phyloP scores from a whole-genome alignment of 2,797 vertebrate species.

The Dromococcyx pavoninus region DNA sequence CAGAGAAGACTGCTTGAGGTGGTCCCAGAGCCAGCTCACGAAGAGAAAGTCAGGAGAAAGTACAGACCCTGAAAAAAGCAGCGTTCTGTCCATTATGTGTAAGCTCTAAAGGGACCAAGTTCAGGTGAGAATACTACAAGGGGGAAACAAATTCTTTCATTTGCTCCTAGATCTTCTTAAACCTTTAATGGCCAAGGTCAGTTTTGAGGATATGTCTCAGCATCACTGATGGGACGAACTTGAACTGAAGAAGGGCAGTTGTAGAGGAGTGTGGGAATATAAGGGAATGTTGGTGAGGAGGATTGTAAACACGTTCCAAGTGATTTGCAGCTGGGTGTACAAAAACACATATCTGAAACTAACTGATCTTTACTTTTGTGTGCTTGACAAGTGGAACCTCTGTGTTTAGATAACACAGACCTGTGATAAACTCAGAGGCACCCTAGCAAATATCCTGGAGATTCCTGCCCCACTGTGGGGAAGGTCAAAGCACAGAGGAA shows the following conservation, averaged over 20 bases:
- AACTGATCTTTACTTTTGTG: too few species aligned
- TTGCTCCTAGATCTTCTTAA: not conserved
- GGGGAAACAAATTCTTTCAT: not conserved
- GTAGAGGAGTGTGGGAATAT: not conserved
- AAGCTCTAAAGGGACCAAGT: not conserved
- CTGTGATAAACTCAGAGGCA: too few species aligned
- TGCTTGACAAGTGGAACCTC: too few species aligned
- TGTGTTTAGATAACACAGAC: too few species aligned
- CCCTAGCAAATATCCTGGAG: too few species aligned
- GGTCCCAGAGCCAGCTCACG: not conserved
- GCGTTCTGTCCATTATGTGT: fast-evolving
- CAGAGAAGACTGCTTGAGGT: not conserved
- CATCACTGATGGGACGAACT: not conserved
- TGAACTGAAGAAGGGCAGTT: not conserved
- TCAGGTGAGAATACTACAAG: not conserved
- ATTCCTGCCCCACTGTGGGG: too few species aligned
- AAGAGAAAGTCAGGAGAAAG: not conserved
- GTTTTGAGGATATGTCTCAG: not conserved
- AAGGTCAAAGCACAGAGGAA: too few species aligned
- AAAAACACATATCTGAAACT: too few species aligned
- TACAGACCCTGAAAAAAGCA: not conserved
- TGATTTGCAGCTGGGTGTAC: too few species aligned
- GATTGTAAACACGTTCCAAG: too few species aligned
- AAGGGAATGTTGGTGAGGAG: too few species aligned
- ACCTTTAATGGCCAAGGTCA: not conserved